These are phyloP conservation scores for Oophaga sylvatica DNA, from an alignment of 2,797 vertebrate species.

Conservation along the genomic window DNA sequence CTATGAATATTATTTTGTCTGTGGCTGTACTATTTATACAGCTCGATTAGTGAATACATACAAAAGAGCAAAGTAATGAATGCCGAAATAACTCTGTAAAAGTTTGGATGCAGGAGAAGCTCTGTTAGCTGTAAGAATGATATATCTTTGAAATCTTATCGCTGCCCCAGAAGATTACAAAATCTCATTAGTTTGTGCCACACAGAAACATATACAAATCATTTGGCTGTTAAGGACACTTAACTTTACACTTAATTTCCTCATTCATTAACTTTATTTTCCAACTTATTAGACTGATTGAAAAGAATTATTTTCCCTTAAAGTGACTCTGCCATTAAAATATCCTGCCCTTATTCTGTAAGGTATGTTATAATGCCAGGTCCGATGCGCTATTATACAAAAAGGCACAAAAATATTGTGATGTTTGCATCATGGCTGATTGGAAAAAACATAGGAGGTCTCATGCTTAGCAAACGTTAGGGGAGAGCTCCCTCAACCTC, in stretches of 20 bases:
- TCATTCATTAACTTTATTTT: conserved; percentile 69
- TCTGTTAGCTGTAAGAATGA: neutral
- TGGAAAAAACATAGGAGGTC: too few species aligned
- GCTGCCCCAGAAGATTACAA: conserved; percentile 45
- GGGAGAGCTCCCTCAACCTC: too few species aligned
- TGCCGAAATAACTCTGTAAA: neutral
- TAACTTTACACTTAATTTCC: conserved; percentile 66
- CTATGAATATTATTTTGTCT: neutral
- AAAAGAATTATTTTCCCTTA: conserved; percentile 59
- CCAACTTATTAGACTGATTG: conserved; percentile 67
- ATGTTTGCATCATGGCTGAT: too few species aligned
- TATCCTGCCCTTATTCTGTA: neutral
- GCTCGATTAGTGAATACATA: neutral
- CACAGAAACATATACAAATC: conserved; percentile 63
- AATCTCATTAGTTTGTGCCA: conserved; percentile 55
- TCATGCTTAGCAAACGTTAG: too few species aligned
- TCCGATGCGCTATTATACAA: neutral
- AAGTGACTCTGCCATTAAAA: neutral
- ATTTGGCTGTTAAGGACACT: conserved; percentile 64
- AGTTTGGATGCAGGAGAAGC: neutral
- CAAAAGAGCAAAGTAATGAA: neutral
- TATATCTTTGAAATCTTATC: conserved; percentile 15
- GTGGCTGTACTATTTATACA: neutral
- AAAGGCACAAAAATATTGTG: neutral
- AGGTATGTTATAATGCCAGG: neutral